Conservation (phyloP, 2,797 vertebrate genomes). For the Megaceryle alcyon region DNA sequence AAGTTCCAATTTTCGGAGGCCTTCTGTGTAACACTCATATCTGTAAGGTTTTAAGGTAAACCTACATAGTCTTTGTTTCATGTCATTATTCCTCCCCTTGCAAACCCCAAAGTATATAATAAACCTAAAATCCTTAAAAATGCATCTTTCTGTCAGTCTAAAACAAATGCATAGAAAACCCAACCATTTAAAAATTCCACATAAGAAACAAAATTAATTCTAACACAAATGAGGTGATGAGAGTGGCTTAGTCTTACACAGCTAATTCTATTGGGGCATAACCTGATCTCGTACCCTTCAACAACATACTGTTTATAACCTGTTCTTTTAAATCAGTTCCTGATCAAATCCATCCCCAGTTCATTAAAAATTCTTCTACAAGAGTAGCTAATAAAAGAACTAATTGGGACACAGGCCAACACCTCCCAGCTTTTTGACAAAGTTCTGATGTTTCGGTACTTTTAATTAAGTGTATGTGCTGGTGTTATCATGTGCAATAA, state of each 20-base stretch:
- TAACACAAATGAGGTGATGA: not conserved
- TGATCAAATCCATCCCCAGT: not conserved
- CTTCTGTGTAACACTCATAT: not conserved
- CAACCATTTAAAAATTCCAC: not conserved
- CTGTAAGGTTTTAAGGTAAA: not conserved
- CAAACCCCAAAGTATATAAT: not conserved
- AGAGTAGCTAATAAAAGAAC: slow-evolving; percentile 52
- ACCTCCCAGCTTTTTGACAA: slow-evolving; percentile 13
- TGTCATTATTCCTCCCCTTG: not conserved
- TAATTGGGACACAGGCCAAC: slow-evolving; percentile 43
- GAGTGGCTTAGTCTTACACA: not conserved
- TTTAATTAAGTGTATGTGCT: slow-evolving; percentile 6
- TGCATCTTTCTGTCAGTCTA: not conserved
- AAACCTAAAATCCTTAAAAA: not conserved
- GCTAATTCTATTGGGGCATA: not conserved
- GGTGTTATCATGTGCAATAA: not conserved
- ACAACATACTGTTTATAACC: not conserved
- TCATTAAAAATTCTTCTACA: slow-evolving; percentile 45
- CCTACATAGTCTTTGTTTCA: not conserved
- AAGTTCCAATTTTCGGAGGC: slow-evolving; percentile 21
- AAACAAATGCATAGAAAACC: not conserved
- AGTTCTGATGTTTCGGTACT: slow-evolving; percentile 33
- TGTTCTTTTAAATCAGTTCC: slow-evolving; percentile 22
- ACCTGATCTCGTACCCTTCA: slow-evolving; percentile 30
- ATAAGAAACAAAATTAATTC: not conserved